A percentile compares a stretch with the other conserved stretches of the same genome.
phyloP scores from a whole-genome alignment of 2,888 invertebrate genomes.

The Tetanocera ferruginea region DNA sequence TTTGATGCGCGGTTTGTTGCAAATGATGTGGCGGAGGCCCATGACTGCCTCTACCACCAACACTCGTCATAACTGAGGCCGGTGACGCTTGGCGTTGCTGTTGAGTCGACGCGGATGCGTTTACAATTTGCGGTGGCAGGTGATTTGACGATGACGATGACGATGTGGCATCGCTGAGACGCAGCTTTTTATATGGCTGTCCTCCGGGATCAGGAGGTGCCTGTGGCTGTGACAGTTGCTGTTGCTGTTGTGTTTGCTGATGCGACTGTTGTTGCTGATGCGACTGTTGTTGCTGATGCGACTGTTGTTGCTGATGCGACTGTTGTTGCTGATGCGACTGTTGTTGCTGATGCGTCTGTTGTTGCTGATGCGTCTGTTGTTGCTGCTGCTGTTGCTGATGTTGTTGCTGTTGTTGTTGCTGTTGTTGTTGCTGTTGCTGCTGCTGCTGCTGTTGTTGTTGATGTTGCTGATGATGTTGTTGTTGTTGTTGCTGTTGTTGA shows the following conservation, averaged over 20 bases:
- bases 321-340: constrained; percentile 67
- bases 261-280: constrained; percentile 52
- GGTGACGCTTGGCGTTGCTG: constrained; percentile 65
- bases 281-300: constrained; percentile 32
- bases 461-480: constrained; percentile 50
- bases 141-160: constrained; percentile 60
- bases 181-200: constrained; percentile 66
- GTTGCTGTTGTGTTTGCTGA: constrained; percentile 51
- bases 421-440: constrained; percentile 53
- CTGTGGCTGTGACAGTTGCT: constrained; percentile 52
- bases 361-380: constrained; percentile 52
- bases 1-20: constrained; percentile 29
- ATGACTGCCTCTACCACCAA: constrained; percentile 28
- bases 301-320: constrained; percentile 62
- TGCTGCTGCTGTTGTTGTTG: constrained; percentile 48
- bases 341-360: constrained; percentile 54
- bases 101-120: constrained; percentile 52
- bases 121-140: constrained; percentile 66
- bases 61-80: constrained; percentile 21
- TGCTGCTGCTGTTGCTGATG: constrained; percentile 53
- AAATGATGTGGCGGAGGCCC: constrained; percentile 37
- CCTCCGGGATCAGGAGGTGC: constrained; percentile 69
- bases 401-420: constrained; percentile 49
- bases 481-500: constrained; percentile 70
- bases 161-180: constrained; percentile 60